Conservation (phyloP, 1,140 invertebrate species). For the Trichonephila inaurata region DNA sequence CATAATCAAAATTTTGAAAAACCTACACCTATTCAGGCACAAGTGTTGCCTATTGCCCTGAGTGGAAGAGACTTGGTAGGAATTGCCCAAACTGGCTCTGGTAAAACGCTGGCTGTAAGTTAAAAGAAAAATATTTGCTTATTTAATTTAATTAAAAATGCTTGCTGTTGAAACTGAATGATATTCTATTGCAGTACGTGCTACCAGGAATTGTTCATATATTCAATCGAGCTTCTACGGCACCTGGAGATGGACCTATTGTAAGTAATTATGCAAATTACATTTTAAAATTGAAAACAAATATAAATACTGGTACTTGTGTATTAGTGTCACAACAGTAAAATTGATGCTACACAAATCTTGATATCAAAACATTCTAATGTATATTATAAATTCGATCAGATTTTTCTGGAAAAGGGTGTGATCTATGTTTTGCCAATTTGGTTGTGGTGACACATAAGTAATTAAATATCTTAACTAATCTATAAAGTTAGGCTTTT, state of each 20-base stretch:
- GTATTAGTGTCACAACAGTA: too few species aligned
- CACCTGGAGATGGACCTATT: slow-evolving; percentile 94
- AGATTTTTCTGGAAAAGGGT: too few species aligned
- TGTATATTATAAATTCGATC: too few species aligned
- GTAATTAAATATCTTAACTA: too few species aligned
- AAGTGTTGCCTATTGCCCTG: slow-evolving; percentile 95
- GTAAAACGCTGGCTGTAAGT: slow-evolving; percentile 88
- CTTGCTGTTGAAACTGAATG: not conserved
- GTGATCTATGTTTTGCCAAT: too few species aligned
- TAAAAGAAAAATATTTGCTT: not conserved
- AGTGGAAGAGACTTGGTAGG: slow-evolving; percentile 95
- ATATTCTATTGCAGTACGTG: slow-evolving; percentile 82
- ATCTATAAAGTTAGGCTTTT: too few species aligned
- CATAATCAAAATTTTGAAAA: slow-evolving; percentile 84
- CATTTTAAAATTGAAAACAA: too few species aligned
- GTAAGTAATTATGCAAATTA: slow-evolving; percentile 81
- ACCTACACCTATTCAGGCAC: slow-evolving; percentile 87
- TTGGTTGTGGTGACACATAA: too few species aligned
- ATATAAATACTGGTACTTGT: too few species aligned
- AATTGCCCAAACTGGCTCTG: slow-evolving; percentile 96
- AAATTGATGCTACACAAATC: too few species aligned
- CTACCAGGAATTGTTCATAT: slow-evolving; percentile 93
- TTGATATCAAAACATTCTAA: too few species aligned
- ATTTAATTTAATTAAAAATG: not conserved
- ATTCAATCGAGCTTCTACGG: slow-evolving; percentile 90